A percentile compares a stretch with the other conserved stretches of the same genome.
Evolutionary conservation across 2,888 invertebrate genomes (phyloP).

Genomic region (Rhimphoctona megacephalus): DNA sequence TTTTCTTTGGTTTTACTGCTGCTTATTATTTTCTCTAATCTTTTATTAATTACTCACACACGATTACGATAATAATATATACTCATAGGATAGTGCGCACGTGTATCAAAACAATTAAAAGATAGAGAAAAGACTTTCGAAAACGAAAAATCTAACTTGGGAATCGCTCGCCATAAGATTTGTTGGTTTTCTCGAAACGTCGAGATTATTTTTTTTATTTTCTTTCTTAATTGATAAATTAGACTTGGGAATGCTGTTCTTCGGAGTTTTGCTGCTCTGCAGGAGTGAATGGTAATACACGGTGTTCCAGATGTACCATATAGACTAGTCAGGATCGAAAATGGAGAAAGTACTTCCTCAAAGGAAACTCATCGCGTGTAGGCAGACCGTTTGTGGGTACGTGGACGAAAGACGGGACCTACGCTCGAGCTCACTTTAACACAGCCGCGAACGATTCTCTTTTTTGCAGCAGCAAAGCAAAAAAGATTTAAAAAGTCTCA

Average conservation of each 20-base stretch:
- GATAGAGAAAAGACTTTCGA: background rate
- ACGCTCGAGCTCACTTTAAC: background rate
- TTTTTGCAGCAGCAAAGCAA: background rate
- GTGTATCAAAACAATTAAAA: background rate
- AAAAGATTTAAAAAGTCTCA: background rate
- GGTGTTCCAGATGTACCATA: background rate
- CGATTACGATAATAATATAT: background rate
- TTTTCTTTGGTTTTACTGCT: background rate
- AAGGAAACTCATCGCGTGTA: constrained; percentile 58
- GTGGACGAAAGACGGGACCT: background rate
- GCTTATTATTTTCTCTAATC: constrained; percentile 18
- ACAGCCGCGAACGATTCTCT: background rate
- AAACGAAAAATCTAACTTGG: background rate
- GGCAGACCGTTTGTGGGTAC: constrained; percentile 31
- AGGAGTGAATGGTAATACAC: background rate
- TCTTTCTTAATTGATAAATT: background rate
- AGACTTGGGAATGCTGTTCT: background rate
- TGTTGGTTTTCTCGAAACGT: background rate
- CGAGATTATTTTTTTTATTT: background rate
- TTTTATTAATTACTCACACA: constrained; percentile 17
- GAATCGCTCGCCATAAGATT: background rate
- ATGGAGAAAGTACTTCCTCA: constrained; percentile 64
- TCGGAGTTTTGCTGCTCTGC: background rate
- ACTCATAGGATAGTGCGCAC: background rate
- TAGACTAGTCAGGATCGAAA: constrained; percentile 15